These are phyloP conservation scores for Syngnathoides biaculeatus DNA, from an alignment of 2,113 vertebrate species.

Conservation along the genomic window DNA sequence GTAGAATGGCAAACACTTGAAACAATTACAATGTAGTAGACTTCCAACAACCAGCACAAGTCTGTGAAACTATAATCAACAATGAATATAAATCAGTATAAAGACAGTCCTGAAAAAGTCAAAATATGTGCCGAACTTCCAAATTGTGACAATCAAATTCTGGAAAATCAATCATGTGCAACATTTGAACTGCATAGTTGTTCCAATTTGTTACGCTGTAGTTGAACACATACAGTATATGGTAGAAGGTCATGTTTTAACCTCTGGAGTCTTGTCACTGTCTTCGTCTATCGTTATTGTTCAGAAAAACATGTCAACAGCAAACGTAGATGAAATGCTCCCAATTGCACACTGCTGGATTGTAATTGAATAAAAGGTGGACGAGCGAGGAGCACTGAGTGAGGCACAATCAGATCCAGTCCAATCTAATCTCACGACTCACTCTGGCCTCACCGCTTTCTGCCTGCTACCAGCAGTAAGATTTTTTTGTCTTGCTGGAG, in stretches of 20 bases:
- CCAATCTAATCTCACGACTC: slow-evolving; percentile 22
- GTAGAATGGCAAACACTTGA: slow-evolving; percentile 30
- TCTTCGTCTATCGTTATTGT: slow-evolving; percentile 7
- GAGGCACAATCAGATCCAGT: slow-evolving; percentile 30
- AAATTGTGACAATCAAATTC: neutral
- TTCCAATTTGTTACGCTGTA: too few species aligned
- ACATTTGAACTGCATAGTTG: too few species aligned
- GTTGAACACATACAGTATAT: slow-evolving; percentile 21
- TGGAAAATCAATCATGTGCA: slow-evolving; percentile 31
- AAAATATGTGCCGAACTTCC: neutral
- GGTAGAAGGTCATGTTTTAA: slow-evolving; percentile 25
- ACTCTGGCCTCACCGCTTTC: slow-evolving; percentile 1
- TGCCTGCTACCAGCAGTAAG: neutral
- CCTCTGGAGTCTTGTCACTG: slow-evolving; percentile 9
- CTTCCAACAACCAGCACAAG: slow-evolving; percentile 6
- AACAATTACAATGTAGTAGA: slow-evolving; percentile 31
- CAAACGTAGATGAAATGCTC: slow-evolving; percentile 28
- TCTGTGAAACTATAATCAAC: slow-evolving; percentile 34
- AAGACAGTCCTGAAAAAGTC: neutral
- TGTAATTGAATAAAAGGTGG: slow-evolving; percentile 61
- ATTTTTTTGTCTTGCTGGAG: too few species aligned
- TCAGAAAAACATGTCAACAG: slow-evolving; percentile 44
- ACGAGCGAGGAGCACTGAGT: slow-evolving; percentile 41
- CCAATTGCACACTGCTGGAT: slow-evolving; percentile 24
- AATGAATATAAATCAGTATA: slow-evolving; percentile 19